Evolutionary conservation across 2,113 vertebrate genomes (phyloP).

Genomic region (Oxygymnocypris stewartii): DNA sequence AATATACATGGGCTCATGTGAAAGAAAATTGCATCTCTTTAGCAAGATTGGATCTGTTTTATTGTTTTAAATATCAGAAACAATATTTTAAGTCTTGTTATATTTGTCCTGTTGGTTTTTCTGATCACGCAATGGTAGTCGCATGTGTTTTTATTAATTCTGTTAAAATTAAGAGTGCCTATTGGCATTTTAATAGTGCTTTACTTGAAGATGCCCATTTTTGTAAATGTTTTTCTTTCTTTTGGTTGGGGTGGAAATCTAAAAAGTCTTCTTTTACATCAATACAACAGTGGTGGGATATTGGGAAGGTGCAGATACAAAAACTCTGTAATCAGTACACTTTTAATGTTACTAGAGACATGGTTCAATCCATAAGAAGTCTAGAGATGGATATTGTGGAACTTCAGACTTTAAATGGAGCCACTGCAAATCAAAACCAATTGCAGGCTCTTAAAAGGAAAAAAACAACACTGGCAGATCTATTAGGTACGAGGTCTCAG

Average conservation of each 20-base stretch:
- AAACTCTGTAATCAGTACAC: too few species aligned
- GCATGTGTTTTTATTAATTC: background rate
- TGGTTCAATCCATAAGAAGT: too few species aligned
- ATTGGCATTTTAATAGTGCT: background rate
- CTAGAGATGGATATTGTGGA: too few species aligned
- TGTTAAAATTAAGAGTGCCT: constrained; percentile 40
- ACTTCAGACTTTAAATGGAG: too few species aligned
- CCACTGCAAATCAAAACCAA: too few species aligned
- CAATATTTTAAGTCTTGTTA: background rate
- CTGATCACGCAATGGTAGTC: background rate
- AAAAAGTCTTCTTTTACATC: too few species aligned
- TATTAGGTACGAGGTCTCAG: too few species aligned
- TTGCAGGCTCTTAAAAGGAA: too few species aligned
- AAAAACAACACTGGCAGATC: too few species aligned
- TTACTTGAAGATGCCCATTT: background rate
- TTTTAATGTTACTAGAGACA: too few species aligned
- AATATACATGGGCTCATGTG: background rate
- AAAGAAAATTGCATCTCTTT: background rate
- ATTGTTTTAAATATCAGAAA: background rate
- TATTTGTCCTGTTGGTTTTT: background rate
- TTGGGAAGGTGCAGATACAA: too few species aligned
- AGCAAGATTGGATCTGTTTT: background rate
- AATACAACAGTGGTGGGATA: too few species aligned
- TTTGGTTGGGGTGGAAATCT: background rate
- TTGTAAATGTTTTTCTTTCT: background rate